phyloP scores from a whole-genome alignment of 2,888 invertebrate genomes.

The Liodrosophila aerea region DNA sequence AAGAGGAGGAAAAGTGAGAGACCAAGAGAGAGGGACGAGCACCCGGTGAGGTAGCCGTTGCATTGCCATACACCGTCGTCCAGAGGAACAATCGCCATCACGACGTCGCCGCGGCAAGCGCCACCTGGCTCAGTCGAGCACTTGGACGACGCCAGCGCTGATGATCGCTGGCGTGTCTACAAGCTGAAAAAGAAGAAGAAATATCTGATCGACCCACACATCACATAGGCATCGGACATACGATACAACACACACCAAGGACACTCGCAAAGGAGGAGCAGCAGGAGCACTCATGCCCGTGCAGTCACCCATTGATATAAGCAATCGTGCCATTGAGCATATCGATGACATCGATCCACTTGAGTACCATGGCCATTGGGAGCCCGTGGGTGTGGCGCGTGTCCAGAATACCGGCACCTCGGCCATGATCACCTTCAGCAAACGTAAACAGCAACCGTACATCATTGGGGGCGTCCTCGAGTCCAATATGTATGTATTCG shows the following conservation, averaged over 20 bases:
- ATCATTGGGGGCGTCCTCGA: slow-evolving; percentile 86
- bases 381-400: slow-evolving; percentile 81
- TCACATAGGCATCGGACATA: slow-evolving; percentile 58
- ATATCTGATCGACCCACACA: slow-evolving; percentile 72
- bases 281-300: slow-evolving; percentile 77
- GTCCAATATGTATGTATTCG: slow-evolving; percentile 87
- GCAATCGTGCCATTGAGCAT: slow-evolving; percentile 82
- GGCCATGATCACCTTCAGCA: slow-evolving; percentile 86
- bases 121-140: slow-evolving; percentile 69
- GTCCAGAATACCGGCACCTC: slow-evolving; percentile 82
- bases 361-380: slow-evolving; percentile 83
- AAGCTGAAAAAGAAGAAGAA: slow-evolving; percentile 79
- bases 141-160: slow-evolving; percentile 72
- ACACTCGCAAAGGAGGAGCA: background rate
- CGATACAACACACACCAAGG: background rate
- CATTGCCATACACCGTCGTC: slow-evolving; percentile 54
- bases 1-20: background rate
- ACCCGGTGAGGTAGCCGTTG: slow-evolving; percentile 42
- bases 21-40: slow-evolving; percentile 33
- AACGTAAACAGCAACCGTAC: slow-evolving; percentile 84
- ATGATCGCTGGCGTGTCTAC: slow-evolving; percentile 80
- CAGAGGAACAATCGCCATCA: slow-evolving; percentile 80
- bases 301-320: slow-evolving; percentile 82
- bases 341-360: slow-evolving; percentile 82
- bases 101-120: slow-evolving; percentile 79